A percentile compares a stretch with the other conserved stretches of the same genome.
Conservation (phyloP, 2,113 vertebrate genomes). For the Paramisgurnus dabryanus region DNA sequence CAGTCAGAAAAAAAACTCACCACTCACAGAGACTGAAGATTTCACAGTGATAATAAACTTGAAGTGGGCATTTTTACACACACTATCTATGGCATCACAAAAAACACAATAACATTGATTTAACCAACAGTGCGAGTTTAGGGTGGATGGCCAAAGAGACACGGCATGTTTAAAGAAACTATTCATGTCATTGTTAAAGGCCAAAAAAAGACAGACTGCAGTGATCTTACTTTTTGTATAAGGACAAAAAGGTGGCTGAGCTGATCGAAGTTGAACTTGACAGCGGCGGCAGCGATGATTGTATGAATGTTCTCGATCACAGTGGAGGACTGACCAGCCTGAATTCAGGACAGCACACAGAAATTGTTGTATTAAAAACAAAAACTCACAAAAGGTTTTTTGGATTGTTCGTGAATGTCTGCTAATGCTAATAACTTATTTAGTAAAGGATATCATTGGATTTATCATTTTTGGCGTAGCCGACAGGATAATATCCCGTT, state of each 20-base stretch:
- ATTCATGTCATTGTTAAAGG: no score
- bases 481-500: not conserved
- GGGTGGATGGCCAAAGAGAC: no score
- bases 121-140: no score
- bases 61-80: not conserved
- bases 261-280: constrained; percentile 95
- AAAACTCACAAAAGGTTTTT: not conserved
- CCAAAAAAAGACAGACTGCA: not conserved
- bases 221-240: constrained; percentile 88
- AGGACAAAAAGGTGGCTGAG: constrained; percentile 96
- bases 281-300: constrained; percentile 96
- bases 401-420: not conserved
- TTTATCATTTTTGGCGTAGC: no score
- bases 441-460: no score
- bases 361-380: no score
- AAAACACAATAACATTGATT: not conserved
- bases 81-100: not conserved
- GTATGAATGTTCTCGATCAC: constrained; percentile 99
- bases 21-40: not conserved
- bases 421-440: no score
- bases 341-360: constrained; percentile 50
- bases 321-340: constrained; percentile 96
- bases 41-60: not conserved
- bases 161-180: no score
- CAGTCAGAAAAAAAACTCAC: not conserved